A percentile compares a stretch with the other conserved stretches of the same genome.
These are phyloP conservation scores for Saimiri boliviensis DNA, from an alignment of 2,113 vertebrate genomes.

Conservation along the genomic window DNA sequence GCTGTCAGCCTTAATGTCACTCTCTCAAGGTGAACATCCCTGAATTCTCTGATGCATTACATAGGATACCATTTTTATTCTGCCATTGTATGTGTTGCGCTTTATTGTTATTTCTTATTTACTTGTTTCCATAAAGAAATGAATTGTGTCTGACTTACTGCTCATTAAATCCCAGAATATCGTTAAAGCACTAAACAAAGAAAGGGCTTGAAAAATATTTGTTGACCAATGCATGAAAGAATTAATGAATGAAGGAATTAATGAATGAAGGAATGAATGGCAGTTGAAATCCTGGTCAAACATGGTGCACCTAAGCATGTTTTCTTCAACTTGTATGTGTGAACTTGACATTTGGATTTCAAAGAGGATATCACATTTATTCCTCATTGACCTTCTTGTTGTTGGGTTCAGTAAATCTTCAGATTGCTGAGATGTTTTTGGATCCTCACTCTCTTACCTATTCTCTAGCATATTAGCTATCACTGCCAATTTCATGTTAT, in stretches of 20 bases:
- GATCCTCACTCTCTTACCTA: neutral
- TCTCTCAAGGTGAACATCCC: neutral
- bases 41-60: neutral
- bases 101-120: neutral
- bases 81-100: neutral
- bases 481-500: neutral
- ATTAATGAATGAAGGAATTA: neutral
- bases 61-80: neutral
- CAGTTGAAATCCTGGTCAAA: neutral
- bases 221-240: neutral
- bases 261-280: neutral
- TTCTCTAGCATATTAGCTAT: neutral
- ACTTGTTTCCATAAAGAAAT: neutral
- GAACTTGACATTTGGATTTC: neutral
- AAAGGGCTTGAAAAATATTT: conserved; percentile 8
- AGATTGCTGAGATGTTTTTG: neutral
- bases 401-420: neutral
- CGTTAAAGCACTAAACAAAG: neutral
- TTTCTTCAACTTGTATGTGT: neutral
- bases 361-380: neutral
- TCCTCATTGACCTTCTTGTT: neutral
- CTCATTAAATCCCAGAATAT: neutral
- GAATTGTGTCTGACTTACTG: neutral
- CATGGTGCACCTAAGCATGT: neutral
- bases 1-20: neutral